These are phyloP conservation scores for Cinclus cinclus DNA, from an alignment of 2,113 vertebrate species.

Conservation along the genomic window DNA sequence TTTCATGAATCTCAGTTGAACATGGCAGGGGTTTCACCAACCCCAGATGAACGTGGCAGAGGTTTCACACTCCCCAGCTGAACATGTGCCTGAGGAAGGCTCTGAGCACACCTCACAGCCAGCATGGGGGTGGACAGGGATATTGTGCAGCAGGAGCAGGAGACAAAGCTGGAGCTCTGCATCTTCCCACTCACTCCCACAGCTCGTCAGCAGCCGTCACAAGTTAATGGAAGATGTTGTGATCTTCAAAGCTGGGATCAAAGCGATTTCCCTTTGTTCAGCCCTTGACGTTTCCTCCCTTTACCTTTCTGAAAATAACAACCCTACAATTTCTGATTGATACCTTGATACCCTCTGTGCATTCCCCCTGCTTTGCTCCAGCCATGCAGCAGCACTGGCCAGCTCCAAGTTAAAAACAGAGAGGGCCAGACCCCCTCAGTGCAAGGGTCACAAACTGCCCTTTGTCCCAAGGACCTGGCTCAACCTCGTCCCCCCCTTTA, in stretches of 20 bases:
- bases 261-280: not conserved
- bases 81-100: rapidly evolving
- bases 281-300: not conserved
- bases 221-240: not conserved
- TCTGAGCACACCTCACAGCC: not conserved
- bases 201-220: not conserved
- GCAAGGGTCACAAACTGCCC: not conserved
- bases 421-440: not conserved
- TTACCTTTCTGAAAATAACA: not conserved
- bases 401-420: not conserved
- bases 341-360: rapidly evolving
- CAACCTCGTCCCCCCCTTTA: not conserved
- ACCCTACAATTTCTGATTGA: rapidly evolving
- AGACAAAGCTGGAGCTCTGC: constrained; percentile 41
- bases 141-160: not conserved
- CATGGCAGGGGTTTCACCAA: too few species aligned
- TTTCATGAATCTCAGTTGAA: too few species aligned
- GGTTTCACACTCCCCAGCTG: not conserved
- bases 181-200: constrained; percentile 41
- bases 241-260: constrained; percentile 9
- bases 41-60: not conserved
- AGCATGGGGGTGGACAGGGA: not conserved
- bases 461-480: not conserved
- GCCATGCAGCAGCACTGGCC: not conserved
- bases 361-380: not conserved